phyloP scores from a whole-genome alignment of 2,113 vertebrate species.

The Coptodon bakossiorum region DNA sequence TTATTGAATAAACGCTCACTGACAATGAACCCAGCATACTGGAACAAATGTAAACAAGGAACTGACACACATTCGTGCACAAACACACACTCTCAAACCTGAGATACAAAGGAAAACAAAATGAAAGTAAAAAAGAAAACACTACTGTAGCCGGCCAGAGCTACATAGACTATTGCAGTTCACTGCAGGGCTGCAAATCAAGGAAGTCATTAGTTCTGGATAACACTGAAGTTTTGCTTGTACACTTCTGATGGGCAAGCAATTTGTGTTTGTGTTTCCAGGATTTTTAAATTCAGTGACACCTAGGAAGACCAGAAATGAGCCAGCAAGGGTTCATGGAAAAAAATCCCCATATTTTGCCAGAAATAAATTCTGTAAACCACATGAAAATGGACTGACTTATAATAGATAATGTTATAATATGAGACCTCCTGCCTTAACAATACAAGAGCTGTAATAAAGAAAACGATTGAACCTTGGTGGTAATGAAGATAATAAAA shows the following conservation, averaged over 20 bases:
- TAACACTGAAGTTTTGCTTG: neutral
- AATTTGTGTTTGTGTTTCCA: neutral
- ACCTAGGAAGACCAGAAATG: neutral
- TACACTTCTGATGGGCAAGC: too few species aligned
- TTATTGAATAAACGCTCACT: conserved; percentile 42
- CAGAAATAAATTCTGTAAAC: neutral
- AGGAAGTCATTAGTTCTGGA: neutral
- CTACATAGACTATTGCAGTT: neutral
- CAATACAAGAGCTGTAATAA: neutral
- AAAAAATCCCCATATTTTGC: neutral
- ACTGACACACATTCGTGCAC: neutral
- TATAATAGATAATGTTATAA: neutral
- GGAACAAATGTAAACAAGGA: conserved; percentile 36
- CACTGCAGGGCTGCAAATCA: neutral
- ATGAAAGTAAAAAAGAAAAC: neutral
- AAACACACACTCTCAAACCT: neutral
- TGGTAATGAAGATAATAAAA: neutral
- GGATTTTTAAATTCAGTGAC: neutral
- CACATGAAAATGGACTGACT: neutral
- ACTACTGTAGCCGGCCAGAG: neutral
- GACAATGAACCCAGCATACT: conserved; percentile 7
- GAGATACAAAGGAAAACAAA: neutral
- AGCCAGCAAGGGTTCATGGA: neutral
- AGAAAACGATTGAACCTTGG: neutral
- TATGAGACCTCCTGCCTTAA: neutral